phyloP scores from a whole-genome alignment of 2,888 invertebrate species.

The Tachina lurida region DNA sequence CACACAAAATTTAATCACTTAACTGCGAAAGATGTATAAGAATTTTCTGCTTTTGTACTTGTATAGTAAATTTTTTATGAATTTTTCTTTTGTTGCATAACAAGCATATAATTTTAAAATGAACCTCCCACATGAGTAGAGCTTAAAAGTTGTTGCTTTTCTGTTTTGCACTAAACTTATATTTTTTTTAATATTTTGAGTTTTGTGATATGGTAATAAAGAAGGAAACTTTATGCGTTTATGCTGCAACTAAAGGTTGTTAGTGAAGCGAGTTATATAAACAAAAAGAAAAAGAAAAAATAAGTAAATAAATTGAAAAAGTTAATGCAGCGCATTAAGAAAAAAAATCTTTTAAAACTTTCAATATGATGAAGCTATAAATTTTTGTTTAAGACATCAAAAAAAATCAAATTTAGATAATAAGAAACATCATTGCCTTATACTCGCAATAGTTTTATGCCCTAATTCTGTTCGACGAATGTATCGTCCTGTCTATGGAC shows the following conservation, averaged over 20 bases:
- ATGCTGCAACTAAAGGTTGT: conserved; percentile 11
- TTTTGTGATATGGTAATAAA: conserved; percentile 56
- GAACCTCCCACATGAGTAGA: conserved; percentile 63
- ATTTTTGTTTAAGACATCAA: conserved; percentile 22
- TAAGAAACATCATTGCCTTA: too few relatives aligned
- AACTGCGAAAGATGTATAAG: too few relatives aligned
- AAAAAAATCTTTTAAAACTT: conserved; percentile 23
- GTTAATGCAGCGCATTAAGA: conserved; percentile 40
- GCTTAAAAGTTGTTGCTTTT: conserved; percentile 49
- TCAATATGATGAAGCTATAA: conserved; percentile 41
- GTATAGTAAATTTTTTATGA: not conserved
- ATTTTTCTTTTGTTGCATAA: not conserved
- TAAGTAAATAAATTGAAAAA: conserved; percentile 62
- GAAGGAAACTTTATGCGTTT: conserved; percentile 55
- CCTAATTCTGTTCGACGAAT: too few relatives aligned
- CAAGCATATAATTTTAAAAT: not conserved
- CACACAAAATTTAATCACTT: too few relatives aligned
- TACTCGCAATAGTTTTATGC: too few relatives aligned
- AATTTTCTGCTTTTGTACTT: too few relatives aligned
- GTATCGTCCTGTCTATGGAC: too few relatives aligned
- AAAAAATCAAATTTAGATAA: not conserved
- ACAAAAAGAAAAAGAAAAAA: not conserved
- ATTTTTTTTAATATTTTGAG: conserved; percentile 29
- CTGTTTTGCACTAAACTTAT: conserved; percentile 17
- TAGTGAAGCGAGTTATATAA: conserved; percentile 20